Base-by-base conservation (phyloP, 2,797 vertebrate genomes). In the Bovichtus diacanthus region DNA sequence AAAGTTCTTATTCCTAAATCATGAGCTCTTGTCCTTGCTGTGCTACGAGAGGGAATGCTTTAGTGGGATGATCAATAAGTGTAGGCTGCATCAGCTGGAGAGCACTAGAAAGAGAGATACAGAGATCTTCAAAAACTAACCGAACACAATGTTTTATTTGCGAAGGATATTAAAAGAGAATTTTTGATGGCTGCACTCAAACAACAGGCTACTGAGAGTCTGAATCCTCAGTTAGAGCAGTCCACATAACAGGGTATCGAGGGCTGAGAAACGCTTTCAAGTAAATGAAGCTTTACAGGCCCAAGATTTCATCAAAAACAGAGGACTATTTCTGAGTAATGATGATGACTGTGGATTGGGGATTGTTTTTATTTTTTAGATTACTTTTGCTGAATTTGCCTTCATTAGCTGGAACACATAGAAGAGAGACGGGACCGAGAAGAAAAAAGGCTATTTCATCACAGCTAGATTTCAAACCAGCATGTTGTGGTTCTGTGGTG, bases 121-220 rank as follows among this genome's bases (percentile, higher is more conserved):
- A 56, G 77, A 87, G 75, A 81, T 85, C 87, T 92, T 91, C 87
- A 92, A 87, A 83, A 91, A 88, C 79, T 68, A 88, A 89, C 88
- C n/a, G 41, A 89, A 90, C 83, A 87, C 78, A 91, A 91, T 91
- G 78, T 93, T 93, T 90, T 92, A 92, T 93, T 92, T 93, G 87
- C 80, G 82, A 87, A 87, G 83, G 75, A 88, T 90, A 91, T 91
- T 88, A 85, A 94, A 94, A 93, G 82, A 83, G 87, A 92, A 93
- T 93, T 91, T 70, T 82, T 89, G 78, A 93, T 87, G 63, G 74
- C 65, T 74, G 70, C 39, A 51, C 54, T 70, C 73, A 54, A 76
- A 84, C 81, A 92, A 78, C 80, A 89, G 65, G 67, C 71, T 54
- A 72, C 76, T 66, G 60, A 76, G 85, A 77, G 65, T 67, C 50